phyloP scores from a whole-genome alignment of 1,140 invertebrate genomes.

The Drosophila saltans region DNA sequence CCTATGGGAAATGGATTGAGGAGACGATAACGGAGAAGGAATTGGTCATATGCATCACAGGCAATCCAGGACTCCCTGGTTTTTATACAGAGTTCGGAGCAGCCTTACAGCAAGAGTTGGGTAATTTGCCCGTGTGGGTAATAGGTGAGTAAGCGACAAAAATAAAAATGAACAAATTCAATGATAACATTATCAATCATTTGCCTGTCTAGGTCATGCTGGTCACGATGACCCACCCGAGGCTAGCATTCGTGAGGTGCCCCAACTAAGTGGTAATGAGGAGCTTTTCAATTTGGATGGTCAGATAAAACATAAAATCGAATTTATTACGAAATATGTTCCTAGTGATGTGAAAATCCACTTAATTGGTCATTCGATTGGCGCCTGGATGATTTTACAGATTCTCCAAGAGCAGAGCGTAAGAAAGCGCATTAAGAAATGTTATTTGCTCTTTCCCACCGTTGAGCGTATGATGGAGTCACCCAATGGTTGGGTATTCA shows the following conservation, averaged over 20 bases:
- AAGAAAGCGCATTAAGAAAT: slow-evolving; percentile 84
- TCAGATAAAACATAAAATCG: slow-evolving; percentile 91
- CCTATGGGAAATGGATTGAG: slow-evolving; percentile 88
- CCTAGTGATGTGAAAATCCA: slow-evolving; percentile 88
- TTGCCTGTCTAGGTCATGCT: slow-evolving; percentile 85
- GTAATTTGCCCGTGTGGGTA: slow-evolving; percentile 88
- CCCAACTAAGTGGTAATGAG: slow-evolving; percentile 84
- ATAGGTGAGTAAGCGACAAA: slow-evolving; percentile 59
- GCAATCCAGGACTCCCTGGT: slow-evolving; percentile 88
- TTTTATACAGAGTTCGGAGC: slow-evolving; percentile 90
- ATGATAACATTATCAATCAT: not conserved
- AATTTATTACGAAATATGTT: slow-evolving; percentile 89
- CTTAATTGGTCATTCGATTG: slow-evolving; percentile 93
- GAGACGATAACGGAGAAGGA: slow-evolving; percentile 85
- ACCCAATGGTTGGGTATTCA: slow-evolving; percentile 87
- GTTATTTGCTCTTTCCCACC: slow-evolving; percentile 92
- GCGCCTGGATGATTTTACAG: slow-evolving; percentile 91
- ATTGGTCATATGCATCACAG: slow-evolving; percentile 86
- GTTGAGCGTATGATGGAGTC: slow-evolving; percentile 90
- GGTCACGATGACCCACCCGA: slow-evolving; percentile 87
- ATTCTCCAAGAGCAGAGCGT: slow-evolving; percentile 86
- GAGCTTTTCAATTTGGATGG: slow-evolving; percentile 88
- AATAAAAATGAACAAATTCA: slow-evolving; percentile 53
- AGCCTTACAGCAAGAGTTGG: slow-evolving; percentile 85
- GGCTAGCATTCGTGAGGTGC: slow-evolving; percentile 81